Base-by-base conservation (phyloP, 2,888 invertebrate species). In the Drosophila dives region DNA sequence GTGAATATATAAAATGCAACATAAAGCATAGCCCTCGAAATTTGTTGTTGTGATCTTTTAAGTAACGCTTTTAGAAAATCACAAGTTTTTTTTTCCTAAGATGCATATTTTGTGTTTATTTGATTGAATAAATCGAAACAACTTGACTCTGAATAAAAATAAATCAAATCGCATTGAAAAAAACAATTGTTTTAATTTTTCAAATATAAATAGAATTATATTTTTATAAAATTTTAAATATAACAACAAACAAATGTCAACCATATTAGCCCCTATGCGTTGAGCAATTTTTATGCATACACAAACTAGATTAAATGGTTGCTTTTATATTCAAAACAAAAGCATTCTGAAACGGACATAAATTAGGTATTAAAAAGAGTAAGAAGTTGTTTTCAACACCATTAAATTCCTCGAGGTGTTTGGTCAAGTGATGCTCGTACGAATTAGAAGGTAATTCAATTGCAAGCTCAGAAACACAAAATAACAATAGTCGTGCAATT, bases 361-460 rank as follows among this genome's bases (percentile, higher is more conserved):
- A 29, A 6, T 29, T 5, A 29, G 5, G 40, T 8, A 15, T 23
- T 4, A 15, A 23, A 45, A 45, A 8, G 4, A 23, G 23, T 4
- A 26, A 15, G 6, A 15, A 23, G 23, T 23, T 23, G 23, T 23
- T 23, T 23, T 23, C 23, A 23, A 23, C 23, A 23, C 23, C 23
- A 23, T 23, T 23, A 23, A 51, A 40, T 50, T 12, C 20, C 20
- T 45, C 12, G 6, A 20, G 12, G 12, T 20, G 20, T 45, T 7
- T 3, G 7, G 20, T 7, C 12, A 20, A 20, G 3, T 20, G 20
- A 6, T 20, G 12, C 20, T 48, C 29, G 20, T 32, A n/a, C 40
- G 36, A 50, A 50, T 63, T 78, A 64, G 69, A 55, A 53, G 42
- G 56, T 49, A 64, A 60, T 38, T 40, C 56, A 67, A 50, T 65